Evolutionary conservation across 2,113 vertebrate species (phyloP).

Genomic region (Pangasianodon gigas): DNA sequence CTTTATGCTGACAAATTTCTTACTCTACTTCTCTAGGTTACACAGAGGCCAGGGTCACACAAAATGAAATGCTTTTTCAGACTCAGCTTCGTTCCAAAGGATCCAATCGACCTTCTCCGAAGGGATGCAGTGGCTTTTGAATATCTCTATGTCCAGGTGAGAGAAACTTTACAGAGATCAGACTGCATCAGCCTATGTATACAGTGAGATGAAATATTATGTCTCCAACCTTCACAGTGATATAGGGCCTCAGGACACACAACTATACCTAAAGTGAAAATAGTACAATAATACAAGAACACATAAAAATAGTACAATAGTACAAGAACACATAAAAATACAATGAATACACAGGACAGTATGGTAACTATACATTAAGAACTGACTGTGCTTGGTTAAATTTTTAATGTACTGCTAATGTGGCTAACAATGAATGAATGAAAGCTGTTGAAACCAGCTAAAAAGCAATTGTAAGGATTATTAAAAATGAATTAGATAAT

Average conservation of each 20-base stretch:
- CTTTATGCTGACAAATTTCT: not conserved
- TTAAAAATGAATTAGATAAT: not conserved
- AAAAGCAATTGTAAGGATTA: not conserved
- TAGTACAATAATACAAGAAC: not conserved
- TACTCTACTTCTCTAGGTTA: constrained; percentile 78
- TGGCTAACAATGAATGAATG: not conserved
- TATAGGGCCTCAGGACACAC: not conserved
- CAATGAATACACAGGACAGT: not conserved
- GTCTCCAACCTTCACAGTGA: not conserved
- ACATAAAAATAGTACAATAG: not conserved
- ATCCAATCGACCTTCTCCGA: constrained; percentile 92
- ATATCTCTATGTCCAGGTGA: constrained; percentile 95
- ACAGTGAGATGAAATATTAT: not conserved
- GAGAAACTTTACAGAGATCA: not conserved
- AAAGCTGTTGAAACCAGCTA: not conserved
- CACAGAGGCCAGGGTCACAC: constrained; percentile 88
- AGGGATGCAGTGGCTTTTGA: constrained; percentile 95
- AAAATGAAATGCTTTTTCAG: constrained; percentile 98
- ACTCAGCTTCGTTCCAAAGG: constrained; percentile 94
- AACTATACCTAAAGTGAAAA: not conserved
- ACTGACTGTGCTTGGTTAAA: not conserved
- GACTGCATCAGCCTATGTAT: not conserved
- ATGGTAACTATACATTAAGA: not conserved
- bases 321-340: too few species aligned
- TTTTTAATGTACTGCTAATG: not conserved